Conservation (phyloP, 2,797 vertebrate species). For the Ptychobarbus kaznakovi region DNA sequence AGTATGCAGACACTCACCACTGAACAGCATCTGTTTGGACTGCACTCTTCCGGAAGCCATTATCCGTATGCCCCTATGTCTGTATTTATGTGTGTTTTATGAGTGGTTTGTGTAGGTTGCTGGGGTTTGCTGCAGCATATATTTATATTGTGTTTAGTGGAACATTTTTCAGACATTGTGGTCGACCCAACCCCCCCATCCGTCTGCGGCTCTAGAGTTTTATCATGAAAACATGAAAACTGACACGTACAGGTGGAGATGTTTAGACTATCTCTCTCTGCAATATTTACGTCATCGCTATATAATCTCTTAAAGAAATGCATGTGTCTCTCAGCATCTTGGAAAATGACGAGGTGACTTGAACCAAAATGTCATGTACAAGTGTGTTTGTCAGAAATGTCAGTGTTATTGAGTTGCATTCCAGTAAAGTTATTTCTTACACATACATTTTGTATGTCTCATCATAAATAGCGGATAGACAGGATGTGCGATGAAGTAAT, state of each 20-base stretch:
- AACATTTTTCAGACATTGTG: conserved; percentile 35
- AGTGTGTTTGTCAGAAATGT: background rate
- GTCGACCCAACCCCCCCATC: conserved; percentile 27
- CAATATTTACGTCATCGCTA: too few relatives aligned
- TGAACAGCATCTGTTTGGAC: conserved; percentile 10
- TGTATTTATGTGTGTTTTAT: conserved; percentile 15
- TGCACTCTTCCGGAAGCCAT: conserved; percentile 15
- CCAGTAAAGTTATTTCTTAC: background rate
- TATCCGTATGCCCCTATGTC: conserved; percentile 11
- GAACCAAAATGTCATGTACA: background rate
- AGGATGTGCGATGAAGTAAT: conserved; percentile 28
- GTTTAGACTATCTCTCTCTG: background rate
- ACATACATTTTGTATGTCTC: background rate
- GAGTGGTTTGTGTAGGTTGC: conserved; percentile 47
- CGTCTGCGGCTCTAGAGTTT: conserved; percentile 3
- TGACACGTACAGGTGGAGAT: background rate
- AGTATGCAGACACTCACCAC: background rate
- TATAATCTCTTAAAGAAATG: background rate
- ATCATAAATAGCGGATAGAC: background rate
- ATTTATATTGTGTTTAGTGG: conserved; percentile 50
- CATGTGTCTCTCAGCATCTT: background rate
- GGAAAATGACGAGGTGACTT: background rate
- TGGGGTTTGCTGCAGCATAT: conserved; percentile 42
- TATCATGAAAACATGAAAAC: background rate
- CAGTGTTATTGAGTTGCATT: background rate